These are phyloP conservation scores for Thymelicus sylvestris DNA, from an alignment of 2,888 invertebrate genomes.

Conservation along the genomic window DNA sequence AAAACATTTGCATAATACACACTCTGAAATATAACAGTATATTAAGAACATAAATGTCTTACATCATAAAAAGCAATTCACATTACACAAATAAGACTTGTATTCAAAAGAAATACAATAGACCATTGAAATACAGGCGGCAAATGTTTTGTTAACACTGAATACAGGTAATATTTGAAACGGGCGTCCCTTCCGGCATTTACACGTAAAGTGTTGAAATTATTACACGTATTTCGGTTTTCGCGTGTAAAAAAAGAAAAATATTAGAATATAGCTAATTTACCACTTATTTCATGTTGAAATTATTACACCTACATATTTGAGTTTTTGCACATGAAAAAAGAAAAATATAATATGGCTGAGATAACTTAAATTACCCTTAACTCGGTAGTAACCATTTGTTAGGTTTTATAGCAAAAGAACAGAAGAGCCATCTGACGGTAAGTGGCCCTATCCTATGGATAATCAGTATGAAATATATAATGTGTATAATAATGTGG, in stretches of 20 bases:
- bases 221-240: slow-evolving; percentile 24
- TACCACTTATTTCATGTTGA: background rate
- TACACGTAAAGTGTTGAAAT: slow-evolving; percentile 23
- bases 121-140: slow-evolving; percentile 6
- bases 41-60: background rate
- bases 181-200: slow-evolving; percentile 25
- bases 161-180: slow-evolving; percentile 19
- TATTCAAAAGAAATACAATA: slow-evolving; percentile 16
- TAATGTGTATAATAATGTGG: no score
- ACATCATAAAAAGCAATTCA: slow-evolving; percentile 1
- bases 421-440: no score
- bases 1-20: background rate
- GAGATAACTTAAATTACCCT: no score
- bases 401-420: no score
- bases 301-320: no score
- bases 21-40: background rate
- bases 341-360: no score
- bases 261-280: background rate
- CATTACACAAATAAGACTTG: background rate
- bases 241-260: slow-evolving; percentile 7
- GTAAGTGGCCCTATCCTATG: no score
- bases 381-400: no score
- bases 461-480: no score
- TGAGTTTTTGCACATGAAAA: no score
- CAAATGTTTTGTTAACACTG: slow-evolving; percentile 13